Percentiles rank a stretch among this genome's conserved stretches.
Evolutionary conservation across 1,140 invertebrate genomes (phyloP).

Genomic region (Penaeus vannamei): DNA sequence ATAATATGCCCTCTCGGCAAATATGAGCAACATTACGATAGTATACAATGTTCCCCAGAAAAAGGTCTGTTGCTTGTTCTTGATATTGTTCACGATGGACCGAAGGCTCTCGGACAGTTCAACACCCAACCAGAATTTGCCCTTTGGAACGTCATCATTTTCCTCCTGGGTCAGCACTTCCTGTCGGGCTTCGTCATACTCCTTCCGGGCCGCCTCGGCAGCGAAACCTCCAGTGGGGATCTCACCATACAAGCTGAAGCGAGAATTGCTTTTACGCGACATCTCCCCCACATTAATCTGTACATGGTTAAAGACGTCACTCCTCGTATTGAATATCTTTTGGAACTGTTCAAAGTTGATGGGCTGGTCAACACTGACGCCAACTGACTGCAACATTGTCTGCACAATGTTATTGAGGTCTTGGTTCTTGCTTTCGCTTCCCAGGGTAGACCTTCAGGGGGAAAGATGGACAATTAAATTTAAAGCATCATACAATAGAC

Average conservation of each 20-base stretch:
- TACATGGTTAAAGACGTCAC: constrained; percentile 35
- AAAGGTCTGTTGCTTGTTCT: constrained; percentile 70
- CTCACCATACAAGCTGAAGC: constrained; percentile 38
- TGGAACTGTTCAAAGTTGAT: constrained; percentile 41
- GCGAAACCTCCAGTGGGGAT: not conserved
- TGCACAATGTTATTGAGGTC: not conserved
- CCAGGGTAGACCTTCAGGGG: constrained; percentile 41
- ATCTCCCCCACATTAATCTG: not conserved
- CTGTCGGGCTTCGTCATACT: constrained; percentile 27
- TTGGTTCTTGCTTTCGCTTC: constrained; percentile 29
- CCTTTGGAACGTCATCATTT: not conserved
- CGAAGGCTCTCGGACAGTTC: not conserved
- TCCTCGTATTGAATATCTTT: not conserved
- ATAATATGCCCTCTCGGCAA: constrained; percentile 75
- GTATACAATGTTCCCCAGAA: constrained; percentile 76
- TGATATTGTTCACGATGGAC: constrained; percentile 58
- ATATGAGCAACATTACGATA: constrained; percentile 74
- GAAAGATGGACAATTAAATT: not conserved
- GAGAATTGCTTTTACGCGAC: not conserved
- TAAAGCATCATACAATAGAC: too few species aligned
- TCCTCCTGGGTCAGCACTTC: constrained; percentile 27
- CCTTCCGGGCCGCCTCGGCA: constrained; percentile 24
- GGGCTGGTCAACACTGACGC: not conserved
- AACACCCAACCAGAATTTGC: not conserved
- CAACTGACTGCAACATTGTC: constrained; percentile 5